Conservation (phyloP, 1,140 invertebrate genomes). For the Sipha flava region DNA sequence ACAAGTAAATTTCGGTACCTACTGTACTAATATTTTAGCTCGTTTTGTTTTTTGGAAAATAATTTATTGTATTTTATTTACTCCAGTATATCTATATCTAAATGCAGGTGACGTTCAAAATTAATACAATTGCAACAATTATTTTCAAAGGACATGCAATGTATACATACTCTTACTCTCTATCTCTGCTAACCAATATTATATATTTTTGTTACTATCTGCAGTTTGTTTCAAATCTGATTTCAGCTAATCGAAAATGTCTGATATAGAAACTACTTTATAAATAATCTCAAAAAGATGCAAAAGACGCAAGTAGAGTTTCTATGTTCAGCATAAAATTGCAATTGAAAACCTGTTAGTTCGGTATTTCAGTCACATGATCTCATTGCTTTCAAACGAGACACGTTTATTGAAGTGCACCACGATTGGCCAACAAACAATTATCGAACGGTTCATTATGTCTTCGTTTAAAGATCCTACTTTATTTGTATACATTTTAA, state of each 20-base stretch:
- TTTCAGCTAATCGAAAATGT: too few relatives aligned
- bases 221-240: too few relatives aligned
- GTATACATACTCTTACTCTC: too few relatives aligned
- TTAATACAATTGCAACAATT: too few relatives aligned
- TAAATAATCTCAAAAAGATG: neutral
- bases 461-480: neutral
- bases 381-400: neutral
- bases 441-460: neutral
- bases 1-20: too few relatives aligned
- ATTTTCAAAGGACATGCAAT: too few relatives aligned
- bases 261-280: neutral
- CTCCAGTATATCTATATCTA: too few relatives aligned
- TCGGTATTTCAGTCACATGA: neutral
- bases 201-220: too few relatives aligned
- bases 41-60: too few relatives aligned
- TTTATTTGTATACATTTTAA: neutral
- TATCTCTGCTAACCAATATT: neutral
- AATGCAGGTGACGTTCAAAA: too few relatives aligned
- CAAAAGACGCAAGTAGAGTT: neutral
- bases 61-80: too few relatives aligned
- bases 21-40: too few relatives aligned
- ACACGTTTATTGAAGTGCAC: neutral
- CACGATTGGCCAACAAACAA: neutral
- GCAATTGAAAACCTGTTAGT: neutral
- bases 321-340: neutral